Percentiles rank a stretch among this genome's conserved stretches.
Evolutionary conservation across 2,797 vertebrate species (phyloP).

Genomic region (Girardinus metallicus): DNA sequence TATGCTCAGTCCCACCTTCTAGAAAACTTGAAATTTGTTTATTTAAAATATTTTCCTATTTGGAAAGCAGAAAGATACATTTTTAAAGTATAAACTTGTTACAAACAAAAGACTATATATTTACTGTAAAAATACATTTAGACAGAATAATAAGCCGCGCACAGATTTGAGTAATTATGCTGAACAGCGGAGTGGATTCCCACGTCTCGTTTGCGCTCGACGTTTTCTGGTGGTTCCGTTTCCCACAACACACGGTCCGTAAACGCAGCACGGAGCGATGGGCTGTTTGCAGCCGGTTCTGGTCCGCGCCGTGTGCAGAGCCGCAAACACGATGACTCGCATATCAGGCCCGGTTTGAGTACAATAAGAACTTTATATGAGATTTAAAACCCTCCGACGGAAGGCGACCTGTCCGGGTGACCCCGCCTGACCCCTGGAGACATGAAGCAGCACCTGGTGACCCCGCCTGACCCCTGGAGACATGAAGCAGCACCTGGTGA

Average conservation of each 20-base stretch:
- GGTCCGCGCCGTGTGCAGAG: conserved; percentile 54
- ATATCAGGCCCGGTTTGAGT: not conserved
- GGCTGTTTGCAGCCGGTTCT: not conserved
- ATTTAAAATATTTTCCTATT: not conserved
- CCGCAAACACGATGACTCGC: not conserved
- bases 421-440: too few relatives aligned
- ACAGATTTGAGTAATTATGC: not conserved
- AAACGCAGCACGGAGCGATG: conserved; percentile 44
- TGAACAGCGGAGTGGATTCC: fast-evolving
- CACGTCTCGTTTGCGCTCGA: not conserved
- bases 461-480: too few relatives aligned
- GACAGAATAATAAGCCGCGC: not conserved
- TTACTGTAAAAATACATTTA: not conserved
- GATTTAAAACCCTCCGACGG: too few relatives aligned
- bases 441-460: too few relatives aligned
- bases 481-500: too few relatives aligned
- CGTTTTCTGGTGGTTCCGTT: not conserved
- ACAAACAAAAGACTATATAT: not conserved
- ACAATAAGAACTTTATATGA: not conserved
- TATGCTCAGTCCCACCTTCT: not conserved
- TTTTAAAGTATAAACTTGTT: not conserved
- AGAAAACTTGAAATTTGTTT: not conserved
- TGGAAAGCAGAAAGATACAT: not conserved
- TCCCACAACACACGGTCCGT: conserved; percentile 19
- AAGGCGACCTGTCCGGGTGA: too few relatives aligned